Conservation (phyloP, 2,113 vertebrate species). For the Urocitellus parryii region DNA sequence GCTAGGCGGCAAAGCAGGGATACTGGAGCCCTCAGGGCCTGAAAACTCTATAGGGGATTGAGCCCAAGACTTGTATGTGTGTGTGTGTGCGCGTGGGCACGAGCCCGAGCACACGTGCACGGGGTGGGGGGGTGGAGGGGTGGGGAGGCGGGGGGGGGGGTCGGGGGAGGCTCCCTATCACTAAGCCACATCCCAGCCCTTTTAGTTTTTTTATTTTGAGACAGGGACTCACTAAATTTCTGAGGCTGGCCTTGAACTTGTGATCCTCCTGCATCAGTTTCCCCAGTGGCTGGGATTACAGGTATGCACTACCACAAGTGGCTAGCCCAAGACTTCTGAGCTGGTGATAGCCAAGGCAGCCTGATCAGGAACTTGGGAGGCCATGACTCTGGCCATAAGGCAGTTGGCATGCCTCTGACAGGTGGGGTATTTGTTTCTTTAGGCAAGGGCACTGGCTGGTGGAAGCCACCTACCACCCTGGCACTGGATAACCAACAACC, state of each 20-base stretch:
- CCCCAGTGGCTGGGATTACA: too few relatives aligned
- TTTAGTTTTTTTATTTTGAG: too few relatives aligned
- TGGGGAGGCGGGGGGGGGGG: too few relatives aligned
- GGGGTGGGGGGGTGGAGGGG: too few relatives aligned
- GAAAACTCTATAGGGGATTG: background rate
- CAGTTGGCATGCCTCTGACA: background rate
- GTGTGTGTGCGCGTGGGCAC: too few relatives aligned
- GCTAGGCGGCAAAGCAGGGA: background rate
- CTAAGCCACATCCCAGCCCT: too few relatives aligned
- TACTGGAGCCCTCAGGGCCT: background rate
- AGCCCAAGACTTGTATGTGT: background rate
- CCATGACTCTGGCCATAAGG: background rate
- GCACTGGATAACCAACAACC: background rate
- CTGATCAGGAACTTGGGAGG: background rate
- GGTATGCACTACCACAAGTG: too few relatives aligned
- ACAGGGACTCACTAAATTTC: too few relatives aligned
- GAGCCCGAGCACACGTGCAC: too few relatives aligned
- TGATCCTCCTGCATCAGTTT: too few relatives aligned
- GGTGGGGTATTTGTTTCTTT: background rate
- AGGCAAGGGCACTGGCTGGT: background rate
- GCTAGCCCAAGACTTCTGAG: background rate
- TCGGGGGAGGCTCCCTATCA: too few relatives aligned
- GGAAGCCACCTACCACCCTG: background rate
- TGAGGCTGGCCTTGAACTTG: too few relatives aligned
- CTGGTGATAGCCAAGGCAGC: background rate